These are phyloP conservation scores for Artibeus lituratus DNA, from an alignment of 2,797 vertebrate species.

Conservation along the genomic window DNA sequence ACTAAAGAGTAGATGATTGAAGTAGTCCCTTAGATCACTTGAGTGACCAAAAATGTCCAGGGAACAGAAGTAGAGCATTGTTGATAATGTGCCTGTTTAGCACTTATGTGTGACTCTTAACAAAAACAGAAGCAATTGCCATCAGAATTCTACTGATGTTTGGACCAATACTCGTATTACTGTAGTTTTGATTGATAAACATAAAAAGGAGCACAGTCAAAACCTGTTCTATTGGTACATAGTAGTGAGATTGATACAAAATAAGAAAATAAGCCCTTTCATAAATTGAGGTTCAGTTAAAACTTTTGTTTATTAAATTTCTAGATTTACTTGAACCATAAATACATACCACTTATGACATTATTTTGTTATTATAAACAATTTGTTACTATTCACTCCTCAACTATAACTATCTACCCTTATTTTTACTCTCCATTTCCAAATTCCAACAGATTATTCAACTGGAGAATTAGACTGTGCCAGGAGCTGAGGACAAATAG, in stretches of 20 bases:
- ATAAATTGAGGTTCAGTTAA: conserved; percentile 23
- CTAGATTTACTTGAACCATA: conserved; percentile 21
- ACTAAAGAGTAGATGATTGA: not conserved
- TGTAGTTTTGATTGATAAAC: not conserved
- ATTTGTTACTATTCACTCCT: conserved; percentile 1
- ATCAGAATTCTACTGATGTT: conserved; percentile 8
- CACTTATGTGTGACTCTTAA: not conserved
- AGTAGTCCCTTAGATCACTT: not conserved
- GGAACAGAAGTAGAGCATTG: not conserved
- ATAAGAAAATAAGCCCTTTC: conserved; percentile 17
- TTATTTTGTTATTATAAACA: not conserved
- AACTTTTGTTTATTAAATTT: conserved; percentile 44
- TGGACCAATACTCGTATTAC: not conserved
- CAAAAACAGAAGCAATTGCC: not conserved
- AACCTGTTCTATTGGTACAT: not conserved
- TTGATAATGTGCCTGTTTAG: not conserved
- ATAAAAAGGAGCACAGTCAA: not conserved
- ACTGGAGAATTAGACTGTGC: not conserved
- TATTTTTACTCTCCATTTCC: not conserved
- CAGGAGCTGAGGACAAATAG: conserved; percentile 7
- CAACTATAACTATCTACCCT: not conserved
- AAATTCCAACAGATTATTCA: conserved; percentile 36
- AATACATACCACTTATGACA: not conserved
- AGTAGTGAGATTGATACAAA: not conserved
- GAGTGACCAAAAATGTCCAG: not conserved